A percentile compares a stretch with the other conserved stretches of the same genome.
Evolutionary conservation across 2,113 vertebrate genomes (phyloP).

Genomic region (Sorex fumeus): DNA sequence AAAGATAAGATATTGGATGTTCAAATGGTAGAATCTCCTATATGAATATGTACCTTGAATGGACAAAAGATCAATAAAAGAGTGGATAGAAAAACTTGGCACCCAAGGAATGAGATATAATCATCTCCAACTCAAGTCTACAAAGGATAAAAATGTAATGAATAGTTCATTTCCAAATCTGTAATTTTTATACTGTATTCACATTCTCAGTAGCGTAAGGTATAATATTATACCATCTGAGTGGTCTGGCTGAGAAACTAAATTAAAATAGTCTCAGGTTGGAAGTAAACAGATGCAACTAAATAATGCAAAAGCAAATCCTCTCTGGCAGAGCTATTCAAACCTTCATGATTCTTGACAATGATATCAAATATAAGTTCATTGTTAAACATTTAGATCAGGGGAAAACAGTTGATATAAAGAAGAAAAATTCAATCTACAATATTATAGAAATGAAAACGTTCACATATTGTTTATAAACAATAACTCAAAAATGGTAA

Average conservation of each 20-base stretch:
- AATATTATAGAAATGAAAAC: background rate
- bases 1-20: background rate
- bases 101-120: background rate
- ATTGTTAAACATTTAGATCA: background rate
- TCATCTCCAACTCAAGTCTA: background rate
- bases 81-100: background rate
- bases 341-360: background rate
- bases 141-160: background rate
- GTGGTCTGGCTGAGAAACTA: background rate
- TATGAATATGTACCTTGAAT: background rate
- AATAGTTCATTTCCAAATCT: background rate
- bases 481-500: no score
- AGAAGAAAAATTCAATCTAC: background rate
- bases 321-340: background rate
- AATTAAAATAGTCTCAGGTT: conserved; percentile 20
- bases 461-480: background rate
- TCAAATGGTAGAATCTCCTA: background rate
- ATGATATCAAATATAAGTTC: background rate
- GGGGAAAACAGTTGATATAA: background rate
- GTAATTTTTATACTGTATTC: conserved; percentile 13
- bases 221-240: background rate
- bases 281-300: background rate
- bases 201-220: background rate
- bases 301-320: conserved; percentile 18
- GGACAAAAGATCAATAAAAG: background rate